phyloP scores from a whole-genome alignment of 2,797 vertebrate genomes.

The Neopelma chrysocephalum region DNA sequence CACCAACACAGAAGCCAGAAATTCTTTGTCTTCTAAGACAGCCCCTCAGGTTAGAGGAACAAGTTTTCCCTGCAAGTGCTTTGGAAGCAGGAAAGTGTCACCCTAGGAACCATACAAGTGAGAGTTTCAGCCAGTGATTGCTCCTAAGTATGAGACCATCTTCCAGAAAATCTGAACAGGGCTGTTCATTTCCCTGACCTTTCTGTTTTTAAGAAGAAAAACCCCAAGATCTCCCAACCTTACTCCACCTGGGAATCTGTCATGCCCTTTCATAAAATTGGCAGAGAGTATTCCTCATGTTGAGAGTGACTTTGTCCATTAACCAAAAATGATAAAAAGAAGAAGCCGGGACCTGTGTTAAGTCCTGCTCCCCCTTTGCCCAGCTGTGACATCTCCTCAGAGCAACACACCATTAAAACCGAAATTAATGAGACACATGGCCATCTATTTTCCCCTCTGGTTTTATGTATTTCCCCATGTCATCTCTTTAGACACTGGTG shows the following conservation, averaged over 20 bases:
- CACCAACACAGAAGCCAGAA: neutral
- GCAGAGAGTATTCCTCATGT: neutral
- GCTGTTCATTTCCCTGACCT: neutral
- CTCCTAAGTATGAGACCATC: neutral
- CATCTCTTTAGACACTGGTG: constrained; percentile 34
- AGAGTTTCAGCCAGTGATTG: neutral
- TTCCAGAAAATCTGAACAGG: neutral
- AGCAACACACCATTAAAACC: constrained; percentile 20
- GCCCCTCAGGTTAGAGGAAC: neutral
- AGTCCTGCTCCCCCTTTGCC: neutral
- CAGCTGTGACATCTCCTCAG: constrained; percentile 15
- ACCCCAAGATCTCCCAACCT: neutral
- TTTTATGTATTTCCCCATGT: constrained; percentile 56
- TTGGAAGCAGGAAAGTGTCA: neutral
- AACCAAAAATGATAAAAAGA: neutral
- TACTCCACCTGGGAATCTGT: neutral
- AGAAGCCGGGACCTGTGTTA: neutral
- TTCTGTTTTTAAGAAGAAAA: neutral
- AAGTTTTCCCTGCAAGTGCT: neutral
- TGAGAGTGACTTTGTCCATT: neutral
- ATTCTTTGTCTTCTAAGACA: neutral
- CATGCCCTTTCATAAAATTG: neutral
- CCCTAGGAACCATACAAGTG: neutral
- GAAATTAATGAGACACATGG: constrained; percentile 32
- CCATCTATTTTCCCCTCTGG: constrained; percentile 1